Percentiles rank a stretch among this genome's conserved stretches.
phyloP scores from a whole-genome alignment of 2,888 invertebrate genomes.

The Neoitamus cyanurus region DNA sequence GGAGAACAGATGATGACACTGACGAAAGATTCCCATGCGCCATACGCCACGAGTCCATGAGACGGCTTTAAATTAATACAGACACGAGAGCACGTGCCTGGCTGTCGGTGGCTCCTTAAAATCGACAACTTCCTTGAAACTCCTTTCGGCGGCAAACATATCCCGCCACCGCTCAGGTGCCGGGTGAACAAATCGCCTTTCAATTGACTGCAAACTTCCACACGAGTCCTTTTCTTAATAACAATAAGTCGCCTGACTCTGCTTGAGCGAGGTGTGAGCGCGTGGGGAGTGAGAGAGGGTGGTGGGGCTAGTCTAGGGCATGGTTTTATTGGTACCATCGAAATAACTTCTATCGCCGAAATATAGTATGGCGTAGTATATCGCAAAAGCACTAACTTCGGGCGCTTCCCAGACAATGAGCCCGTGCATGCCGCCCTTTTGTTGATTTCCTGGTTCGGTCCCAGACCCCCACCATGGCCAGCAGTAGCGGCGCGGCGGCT shows the following conservation, averaged over 20 bases:
- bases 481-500: neutral
- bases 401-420: neutral
- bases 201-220: neutral
- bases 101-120: neutral
- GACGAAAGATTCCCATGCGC: neutral
- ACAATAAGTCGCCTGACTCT: neutral
- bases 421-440: neutral
- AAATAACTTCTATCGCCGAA: neutral
- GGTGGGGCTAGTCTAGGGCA: neutral
- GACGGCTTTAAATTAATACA: neutral
- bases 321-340: neutral
- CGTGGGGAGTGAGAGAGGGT: neutral
- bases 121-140: neutral
- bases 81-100: neutral
- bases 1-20: neutral
- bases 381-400: neutral
- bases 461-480: neutral
- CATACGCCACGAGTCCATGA: neutral
- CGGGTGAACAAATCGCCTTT: neutral
- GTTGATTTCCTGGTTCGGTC: neutral
- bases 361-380: neutral
- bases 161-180: neutral
- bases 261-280: neutral
- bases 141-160: neutral
- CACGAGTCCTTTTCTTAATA: neutral